These are phyloP conservation scores for Cyprinus carpio DNA, from an alignment of 2,113 vertebrate genomes.

Conservation along the genomic window DNA sequence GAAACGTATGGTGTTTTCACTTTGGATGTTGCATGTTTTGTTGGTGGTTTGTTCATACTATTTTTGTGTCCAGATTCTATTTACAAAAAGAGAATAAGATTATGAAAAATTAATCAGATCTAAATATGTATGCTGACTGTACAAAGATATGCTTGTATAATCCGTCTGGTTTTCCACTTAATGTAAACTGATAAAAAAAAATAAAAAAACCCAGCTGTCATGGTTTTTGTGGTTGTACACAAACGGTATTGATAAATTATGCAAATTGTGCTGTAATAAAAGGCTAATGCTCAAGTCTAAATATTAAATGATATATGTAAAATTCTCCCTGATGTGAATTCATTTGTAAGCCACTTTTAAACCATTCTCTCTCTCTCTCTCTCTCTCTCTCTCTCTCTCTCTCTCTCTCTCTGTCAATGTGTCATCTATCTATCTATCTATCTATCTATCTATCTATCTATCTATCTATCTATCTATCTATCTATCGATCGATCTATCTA, in stretches of 20 bases:
- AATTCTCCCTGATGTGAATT: constrained; percentile 57
- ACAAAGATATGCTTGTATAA: constrained; percentile 95
- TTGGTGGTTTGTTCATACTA: constrained; percentile 85
- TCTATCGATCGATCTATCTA: too few relatives aligned
- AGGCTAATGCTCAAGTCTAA: constrained; percentile 90
- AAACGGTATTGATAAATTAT: constrained; percentile 94
- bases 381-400: too few relatives aligned
- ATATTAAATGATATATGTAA: constrained; percentile 93
- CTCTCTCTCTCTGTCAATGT: too few relatives aligned
- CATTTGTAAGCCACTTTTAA: neutral
- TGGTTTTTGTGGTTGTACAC: constrained; percentile 97
- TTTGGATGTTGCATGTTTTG: constrained; percentile 94
- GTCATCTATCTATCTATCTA: too few relatives aligned
- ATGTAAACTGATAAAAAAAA: constrained; percentile 81
- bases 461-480: too few relatives aligned
- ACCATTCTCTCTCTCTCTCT: too few relatives aligned
- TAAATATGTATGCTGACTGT: constrained; percentile 82
- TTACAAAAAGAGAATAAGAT: constrained; percentile 69
- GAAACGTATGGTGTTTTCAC: constrained; percentile 89
- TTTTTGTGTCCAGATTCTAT: constrained; percentile 84
- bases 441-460: too few relatives aligned
- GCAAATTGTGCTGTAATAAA: constrained; percentile 97
- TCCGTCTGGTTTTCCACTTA: constrained; percentile 89
- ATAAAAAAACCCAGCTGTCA: constrained; percentile 75
- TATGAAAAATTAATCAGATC: constrained; percentile 72